Conservation (phyloP, 2,888 invertebrate species). For the Epinotia brunnichana region DNA sequence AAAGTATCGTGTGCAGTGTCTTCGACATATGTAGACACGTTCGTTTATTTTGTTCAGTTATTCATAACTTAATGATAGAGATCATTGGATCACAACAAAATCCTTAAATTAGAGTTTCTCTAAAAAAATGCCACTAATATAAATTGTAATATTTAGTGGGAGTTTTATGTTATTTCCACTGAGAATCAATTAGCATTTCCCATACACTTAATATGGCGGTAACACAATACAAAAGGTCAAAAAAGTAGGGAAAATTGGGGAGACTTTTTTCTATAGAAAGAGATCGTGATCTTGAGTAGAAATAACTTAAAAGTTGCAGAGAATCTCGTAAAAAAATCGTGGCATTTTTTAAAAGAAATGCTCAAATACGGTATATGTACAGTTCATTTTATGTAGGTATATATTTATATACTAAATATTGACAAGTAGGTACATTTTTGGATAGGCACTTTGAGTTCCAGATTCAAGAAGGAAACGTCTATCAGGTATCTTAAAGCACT, state of each 20-base stretch:
- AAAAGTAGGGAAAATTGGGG: no score
- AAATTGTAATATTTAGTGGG: no score
- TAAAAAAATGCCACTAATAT: no score
- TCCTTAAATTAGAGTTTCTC: not conserved
- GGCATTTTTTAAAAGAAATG: no score
- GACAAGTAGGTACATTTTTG: not conserved
- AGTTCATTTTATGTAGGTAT: not conserved
- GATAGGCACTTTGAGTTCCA: not conserved
- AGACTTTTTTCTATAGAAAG: no score
- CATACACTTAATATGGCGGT: no score
- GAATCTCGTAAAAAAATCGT: no score
- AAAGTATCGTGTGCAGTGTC: not conserved
- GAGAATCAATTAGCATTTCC: no score
- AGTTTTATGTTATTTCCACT: no score
- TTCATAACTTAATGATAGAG: slow-evolving; percentile 9
- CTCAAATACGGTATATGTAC: slow-evolving; percentile 9
- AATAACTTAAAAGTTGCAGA: no score
- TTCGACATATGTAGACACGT: slow-evolving; percentile 4
- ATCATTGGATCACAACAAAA: slow-evolving; percentile 20
- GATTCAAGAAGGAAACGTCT: not conserved
- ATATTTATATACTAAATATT: not conserved
- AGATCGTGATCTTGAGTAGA: no score
- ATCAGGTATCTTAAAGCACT: not conserved
- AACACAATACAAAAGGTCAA: no score
- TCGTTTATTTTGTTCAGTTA: slow-evolving; percentile 8